phyloP scores from a whole-genome alignment of 2,888 invertebrate species.

The Ectemnius continuus region DNA sequence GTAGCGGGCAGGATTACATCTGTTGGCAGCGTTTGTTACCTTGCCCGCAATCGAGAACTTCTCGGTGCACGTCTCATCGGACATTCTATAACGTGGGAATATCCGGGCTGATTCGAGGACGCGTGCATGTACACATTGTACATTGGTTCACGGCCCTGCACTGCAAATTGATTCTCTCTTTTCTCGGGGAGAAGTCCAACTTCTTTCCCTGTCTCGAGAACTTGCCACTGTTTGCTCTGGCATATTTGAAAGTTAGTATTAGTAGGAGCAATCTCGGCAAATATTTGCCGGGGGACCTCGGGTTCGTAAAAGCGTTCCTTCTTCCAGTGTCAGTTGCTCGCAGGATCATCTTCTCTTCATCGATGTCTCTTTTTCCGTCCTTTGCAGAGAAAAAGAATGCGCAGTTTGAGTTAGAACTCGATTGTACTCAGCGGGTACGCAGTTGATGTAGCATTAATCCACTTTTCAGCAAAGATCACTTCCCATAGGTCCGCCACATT shows the following conservation, averaged over 20 bases:
- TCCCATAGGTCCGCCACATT: neutral
- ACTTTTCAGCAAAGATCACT: neutral
- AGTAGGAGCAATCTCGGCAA: slow-evolving; percentile 27
- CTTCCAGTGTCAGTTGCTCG: neutral
- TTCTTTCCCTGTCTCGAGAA: slow-evolving; percentile 1
- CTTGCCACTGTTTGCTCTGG: slow-evolving; percentile 6
- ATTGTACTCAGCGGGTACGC: neutral
- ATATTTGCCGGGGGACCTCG: slow-evolving; percentile 27
- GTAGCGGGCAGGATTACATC: slow-evolving; percentile 24
- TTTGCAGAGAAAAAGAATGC: neutral
- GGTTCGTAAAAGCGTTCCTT: slow-evolving; percentile 17
- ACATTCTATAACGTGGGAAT: slow-evolving; percentile 4
- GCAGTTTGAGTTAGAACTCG: neutral
- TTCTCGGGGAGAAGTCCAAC: slow-evolving; percentile 11
- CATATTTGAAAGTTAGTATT: slow-evolving; percentile 15
- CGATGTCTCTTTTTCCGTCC: neutral
- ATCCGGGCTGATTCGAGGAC: slow-evolving; percentile 14
- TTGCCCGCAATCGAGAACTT: slow-evolving; percentile 1
- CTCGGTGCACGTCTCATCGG: neutral
- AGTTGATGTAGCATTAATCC: neutral
- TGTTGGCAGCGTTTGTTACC: slow-evolving; percentile 17
- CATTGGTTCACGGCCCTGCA: neutral
- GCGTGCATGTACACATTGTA: neutral
- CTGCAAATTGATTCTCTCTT: slow-evolving; percentile 25
- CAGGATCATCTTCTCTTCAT: neutral